Evolutionary conservation across 2,797 vertebrate genomes (phyloP).

Genomic region (Crenichthys baileyi): DNA sequence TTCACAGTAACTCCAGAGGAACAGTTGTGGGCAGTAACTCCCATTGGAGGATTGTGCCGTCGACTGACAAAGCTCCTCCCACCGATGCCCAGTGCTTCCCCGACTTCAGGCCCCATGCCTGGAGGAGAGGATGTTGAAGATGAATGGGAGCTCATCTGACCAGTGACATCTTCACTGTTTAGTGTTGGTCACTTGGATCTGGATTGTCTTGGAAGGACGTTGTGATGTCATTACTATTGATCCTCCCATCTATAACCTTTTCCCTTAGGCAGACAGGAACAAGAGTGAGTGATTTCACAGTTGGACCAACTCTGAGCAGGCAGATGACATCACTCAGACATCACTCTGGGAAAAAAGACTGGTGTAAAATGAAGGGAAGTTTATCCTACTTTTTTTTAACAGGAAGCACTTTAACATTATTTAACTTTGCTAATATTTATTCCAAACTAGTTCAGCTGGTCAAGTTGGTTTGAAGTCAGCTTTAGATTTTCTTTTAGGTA

Average conservation of each 20-base stretch:
- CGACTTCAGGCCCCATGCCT: conserved; percentile 65
- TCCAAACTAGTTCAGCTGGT: background rate
- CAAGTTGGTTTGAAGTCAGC: background rate
- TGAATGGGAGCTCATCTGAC: conserved; percentile 97
- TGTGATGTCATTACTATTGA: conserved; percentile 29
- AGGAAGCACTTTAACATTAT: conserved; percentile 66
- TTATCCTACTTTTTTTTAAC: conserved; percentile 40
- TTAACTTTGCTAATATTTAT: background rate
- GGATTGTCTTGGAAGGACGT: background rate
- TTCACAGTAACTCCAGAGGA: conserved; percentile 88
- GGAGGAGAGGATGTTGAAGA: conserved; percentile 90
- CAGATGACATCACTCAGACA: conserved; percentile 32
- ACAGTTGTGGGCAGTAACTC: conserved; percentile 91
- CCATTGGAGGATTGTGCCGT: conserved; percentile 86
- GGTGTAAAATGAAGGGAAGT: conserved; percentile 23
- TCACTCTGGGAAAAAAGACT: conserved; percentile 7
- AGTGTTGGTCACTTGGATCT: background rate
- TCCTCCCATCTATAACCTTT: conserved; percentile 11
- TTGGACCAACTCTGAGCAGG: background rate
- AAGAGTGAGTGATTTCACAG: conserved; percentile 3
- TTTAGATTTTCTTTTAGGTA: background rate
- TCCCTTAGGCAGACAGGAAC: conserved; percentile 12
- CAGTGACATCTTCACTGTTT: background rate
- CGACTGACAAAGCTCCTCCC: conserved; percentile 92
- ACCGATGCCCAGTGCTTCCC: conserved; percentile 71